Percentiles rank a stretch among this genome's conserved stretches.
Evolutionary conservation across 2,888 invertebrate genomes (phyloP).

Genomic region (Drosophila gaucha): DNA sequence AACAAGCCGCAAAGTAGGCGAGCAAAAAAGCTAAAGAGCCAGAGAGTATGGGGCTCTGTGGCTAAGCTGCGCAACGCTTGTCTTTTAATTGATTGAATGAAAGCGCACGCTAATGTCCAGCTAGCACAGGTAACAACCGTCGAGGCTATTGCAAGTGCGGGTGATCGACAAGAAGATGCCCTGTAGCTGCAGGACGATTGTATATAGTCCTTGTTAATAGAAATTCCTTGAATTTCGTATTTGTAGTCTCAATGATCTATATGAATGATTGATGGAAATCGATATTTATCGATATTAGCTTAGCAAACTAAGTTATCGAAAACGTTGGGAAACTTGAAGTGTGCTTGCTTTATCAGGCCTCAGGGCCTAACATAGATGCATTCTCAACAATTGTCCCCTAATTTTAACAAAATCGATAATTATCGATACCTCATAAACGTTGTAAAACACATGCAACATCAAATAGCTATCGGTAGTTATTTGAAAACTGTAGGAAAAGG

Average conservation of each 20-base stretch:
- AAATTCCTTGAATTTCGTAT: too few species aligned
- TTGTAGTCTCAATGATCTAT: too few species aligned
- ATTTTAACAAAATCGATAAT: too few species aligned
- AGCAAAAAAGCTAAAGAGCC: background rate
- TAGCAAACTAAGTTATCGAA: background rate
- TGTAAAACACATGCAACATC: too few species aligned
- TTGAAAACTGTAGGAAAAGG: too few species aligned
- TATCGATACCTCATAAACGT: too few species aligned
- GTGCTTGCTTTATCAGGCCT: background rate
- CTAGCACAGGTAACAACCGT: constrained; percentile 21
- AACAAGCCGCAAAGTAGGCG: constrained; percentile 38
- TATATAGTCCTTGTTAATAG: too few species aligned
- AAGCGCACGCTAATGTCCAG: constrained; percentile 66
- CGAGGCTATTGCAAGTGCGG: background rate
- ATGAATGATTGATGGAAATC: background rate
- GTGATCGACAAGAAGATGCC: background rate
- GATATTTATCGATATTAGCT: background rate
- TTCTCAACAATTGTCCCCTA: too few species aligned
- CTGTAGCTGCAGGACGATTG: background rate
- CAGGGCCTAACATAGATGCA: too few species aligned
- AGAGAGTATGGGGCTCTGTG: background rate
- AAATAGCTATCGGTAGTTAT: too few species aligned
- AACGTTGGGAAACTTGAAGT: background rate
- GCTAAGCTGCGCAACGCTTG: constrained; percentile 39
- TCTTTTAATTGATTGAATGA: constrained; percentile 70